phyloP scores from a whole-genome alignment of 2,113 vertebrate genomes.

The Chlorodrepanis virens region DNA sequence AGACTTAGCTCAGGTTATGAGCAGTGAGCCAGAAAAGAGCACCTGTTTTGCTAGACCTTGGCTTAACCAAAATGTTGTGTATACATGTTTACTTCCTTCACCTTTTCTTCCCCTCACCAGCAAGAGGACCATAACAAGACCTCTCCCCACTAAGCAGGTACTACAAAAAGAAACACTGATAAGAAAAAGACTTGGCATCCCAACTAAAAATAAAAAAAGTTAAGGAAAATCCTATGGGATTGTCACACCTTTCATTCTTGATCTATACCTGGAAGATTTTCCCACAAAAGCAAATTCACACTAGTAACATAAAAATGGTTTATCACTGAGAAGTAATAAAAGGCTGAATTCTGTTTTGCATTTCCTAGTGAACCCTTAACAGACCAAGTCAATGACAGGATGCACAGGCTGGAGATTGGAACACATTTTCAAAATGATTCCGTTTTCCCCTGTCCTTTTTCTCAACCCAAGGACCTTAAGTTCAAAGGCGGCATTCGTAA shows the following conservation, averaged over 20 bases:
- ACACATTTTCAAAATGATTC: not conserved
- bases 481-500: not conserved
- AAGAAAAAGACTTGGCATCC: not conserved
- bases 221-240: not conserved
- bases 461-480: not conserved
- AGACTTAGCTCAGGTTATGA: not conserved
- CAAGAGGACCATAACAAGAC: not conserved
- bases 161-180: not conserved
- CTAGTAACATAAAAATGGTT: not conserved
- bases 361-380: not conserved
- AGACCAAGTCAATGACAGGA: not conserved
- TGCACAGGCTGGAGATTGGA: not conserved
- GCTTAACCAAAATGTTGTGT: not conserved
- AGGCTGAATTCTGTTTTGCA: not conserved
- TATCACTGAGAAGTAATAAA: not conserved
- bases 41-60: not conserved
- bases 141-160: not conserved
- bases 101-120: not conserved
- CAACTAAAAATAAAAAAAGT: not conserved
- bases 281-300: not conserved
- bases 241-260: not conserved
- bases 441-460: not conserved
- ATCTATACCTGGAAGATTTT: not conserved
- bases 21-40: not conserved
- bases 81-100: not conserved